These are phyloP conservation scores for Parascotia fuliginaria DNA, from an alignment of 2,888 invertebrate species.

Conservation along the genomic window DNA sequence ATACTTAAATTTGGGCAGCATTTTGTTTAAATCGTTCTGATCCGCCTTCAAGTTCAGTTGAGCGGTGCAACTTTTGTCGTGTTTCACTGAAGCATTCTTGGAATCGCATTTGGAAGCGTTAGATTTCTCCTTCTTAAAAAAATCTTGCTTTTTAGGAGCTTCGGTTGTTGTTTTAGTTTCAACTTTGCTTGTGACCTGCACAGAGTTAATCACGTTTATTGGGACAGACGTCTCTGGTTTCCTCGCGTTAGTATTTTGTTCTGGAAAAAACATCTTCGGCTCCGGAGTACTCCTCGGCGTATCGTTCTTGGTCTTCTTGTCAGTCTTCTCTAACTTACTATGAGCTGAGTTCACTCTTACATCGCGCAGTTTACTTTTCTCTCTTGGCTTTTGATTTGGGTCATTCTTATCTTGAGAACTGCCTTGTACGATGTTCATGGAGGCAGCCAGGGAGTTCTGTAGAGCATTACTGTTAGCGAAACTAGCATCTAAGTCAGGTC, in stretches of 20 bases:
- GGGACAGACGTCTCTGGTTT: slow-evolving; percentile 79
- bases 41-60: slow-evolving; percentile 73
- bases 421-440: slow-evolving; percentile 67
- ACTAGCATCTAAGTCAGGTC: slow-evolving; percentile 67
- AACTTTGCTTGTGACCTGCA: slow-evolving; percentile 67
- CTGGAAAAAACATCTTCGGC: slow-evolving; percentile 81
- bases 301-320: slow-evolving; percentile 71
- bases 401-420: slow-evolving; percentile 69
- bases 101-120: slow-evolving; percentile 68
- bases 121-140: slow-evolving; percentile 82
- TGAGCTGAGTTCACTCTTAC: slow-evolving; percentile 82
- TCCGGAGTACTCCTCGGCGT: slow-evolving; percentile 77
- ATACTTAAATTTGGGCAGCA: slow-evolving; percentile 81
- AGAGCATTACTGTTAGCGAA: slow-evolving; percentile 61
- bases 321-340: slow-evolving; percentile 77
- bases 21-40: slow-evolving; percentile 83
- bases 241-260: slow-evolving; percentile 66
- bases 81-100: slow-evolving; percentile 72
- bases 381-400: slow-evolving; percentile 70
- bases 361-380: slow-evolving; percentile 78
- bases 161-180: slow-evolving; percentile 70
- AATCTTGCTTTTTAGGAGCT: slow-evolving; percentile 80
- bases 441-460: slow-evolving; percentile 65
- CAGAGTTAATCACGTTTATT: slow-evolving; percentile 78
- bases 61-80: slow-evolving; percentile 74